Percentiles rank a stretch among this genome's conserved stretches.
phyloP scores from a whole-genome alignment of 1,140 invertebrate species.

The Zaprionus camerounensis region DNA sequence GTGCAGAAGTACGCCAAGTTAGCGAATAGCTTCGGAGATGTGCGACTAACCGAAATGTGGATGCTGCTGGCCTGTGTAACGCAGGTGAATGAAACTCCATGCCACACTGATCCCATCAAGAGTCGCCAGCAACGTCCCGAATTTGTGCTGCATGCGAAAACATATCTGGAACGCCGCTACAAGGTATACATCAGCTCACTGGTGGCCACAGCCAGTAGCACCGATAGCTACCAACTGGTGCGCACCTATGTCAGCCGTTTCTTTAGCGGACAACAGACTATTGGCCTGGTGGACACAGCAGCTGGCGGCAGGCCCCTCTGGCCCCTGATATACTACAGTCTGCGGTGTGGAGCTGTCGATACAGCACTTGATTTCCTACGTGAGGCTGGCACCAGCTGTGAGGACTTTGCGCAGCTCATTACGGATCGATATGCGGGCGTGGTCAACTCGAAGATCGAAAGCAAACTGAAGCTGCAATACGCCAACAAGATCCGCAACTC shows the following conservation, averaged over 20 bases:
- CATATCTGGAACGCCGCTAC: constrained; percentile 94
- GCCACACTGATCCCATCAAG: constrained; percentile 89
- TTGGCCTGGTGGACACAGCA: constrained; percentile 91
- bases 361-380: constrained; percentile 92
- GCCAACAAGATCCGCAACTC: constrained; percentile 90
- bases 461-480: constrained; percentile 90
- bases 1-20: constrained; percentile 90
- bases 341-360: constrained; percentile 93
- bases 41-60: constrained; percentile 95
- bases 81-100: constrained; percentile 75
- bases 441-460: constrained; percentile 89
- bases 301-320: constrained; percentile 90
- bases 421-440: constrained; percentile 85
- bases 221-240: constrained; percentile 93
- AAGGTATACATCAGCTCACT: constrained; percentile 93
- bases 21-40: constrained; percentile 90
- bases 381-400: constrained; percentile 86
- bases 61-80: constrained; percentile 87
- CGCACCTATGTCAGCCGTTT: constrained; percentile 92
- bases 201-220: constrained; percentile 92
- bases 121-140: constrained; percentile 87
- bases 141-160: constrained; percentile 91
- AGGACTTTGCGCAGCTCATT: constrained; percentile 86
- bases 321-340: constrained; percentile 95
- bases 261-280: constrained; percentile 84